These are phyloP conservation scores for Microcebus lehilahytsara DNA, from an alignment of 2,113 vertebrate genomes.

Conservation along the genomic window DNA sequence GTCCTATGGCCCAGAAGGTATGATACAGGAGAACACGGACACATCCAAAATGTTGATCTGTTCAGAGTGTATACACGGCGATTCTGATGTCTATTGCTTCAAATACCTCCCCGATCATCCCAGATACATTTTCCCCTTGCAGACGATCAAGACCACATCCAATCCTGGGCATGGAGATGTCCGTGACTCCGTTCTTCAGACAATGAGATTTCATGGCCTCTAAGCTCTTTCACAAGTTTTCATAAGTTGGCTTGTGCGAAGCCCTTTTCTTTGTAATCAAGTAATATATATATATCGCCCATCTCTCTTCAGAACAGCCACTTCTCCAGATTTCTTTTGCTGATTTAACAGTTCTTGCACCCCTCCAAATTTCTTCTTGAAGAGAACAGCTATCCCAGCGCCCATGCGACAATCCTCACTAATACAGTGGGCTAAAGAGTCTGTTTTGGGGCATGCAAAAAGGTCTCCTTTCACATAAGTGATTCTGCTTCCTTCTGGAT, in stretches of 20 bases:
- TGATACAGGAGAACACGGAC: background rate
- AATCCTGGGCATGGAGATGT: constrained; percentile 95
- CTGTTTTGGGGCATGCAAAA: constrained; percentile 88
- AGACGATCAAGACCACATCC: constrained; percentile 95
- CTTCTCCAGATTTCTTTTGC: constrained; percentile 90
- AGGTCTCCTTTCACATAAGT: constrained; percentile 87
- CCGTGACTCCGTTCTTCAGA: constrained; percentile 86
- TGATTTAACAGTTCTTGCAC: constrained; percentile 90
- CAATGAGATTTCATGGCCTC: constrained; percentile 93
- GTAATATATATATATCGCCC: constrained; percentile 92
- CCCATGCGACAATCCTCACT: constrained; percentile 97
- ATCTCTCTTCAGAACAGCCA: constrained; percentile 90
- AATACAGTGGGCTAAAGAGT: constrained; percentile 94
- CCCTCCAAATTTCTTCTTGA: constrained; percentile 90
- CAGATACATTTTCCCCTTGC: constrained; percentile 89
- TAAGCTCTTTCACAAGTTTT: constrained; percentile 88
- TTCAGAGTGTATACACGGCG: constrained; percentile 91
- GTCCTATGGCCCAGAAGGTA: background rate
- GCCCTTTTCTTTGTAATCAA: constrained; percentile 94
- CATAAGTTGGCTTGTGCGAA: constrained; percentile 91
- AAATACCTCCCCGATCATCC: constrained; percentile 92
- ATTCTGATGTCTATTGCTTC: constrained; percentile 87
- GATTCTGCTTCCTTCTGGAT: constrained; percentile 83
- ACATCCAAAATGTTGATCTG: background rate
- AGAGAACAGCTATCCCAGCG: constrained; percentile 92